phyloP scores from a whole-genome alignment of 2,113 vertebrate species.

The Gulo gulo region DNA sequence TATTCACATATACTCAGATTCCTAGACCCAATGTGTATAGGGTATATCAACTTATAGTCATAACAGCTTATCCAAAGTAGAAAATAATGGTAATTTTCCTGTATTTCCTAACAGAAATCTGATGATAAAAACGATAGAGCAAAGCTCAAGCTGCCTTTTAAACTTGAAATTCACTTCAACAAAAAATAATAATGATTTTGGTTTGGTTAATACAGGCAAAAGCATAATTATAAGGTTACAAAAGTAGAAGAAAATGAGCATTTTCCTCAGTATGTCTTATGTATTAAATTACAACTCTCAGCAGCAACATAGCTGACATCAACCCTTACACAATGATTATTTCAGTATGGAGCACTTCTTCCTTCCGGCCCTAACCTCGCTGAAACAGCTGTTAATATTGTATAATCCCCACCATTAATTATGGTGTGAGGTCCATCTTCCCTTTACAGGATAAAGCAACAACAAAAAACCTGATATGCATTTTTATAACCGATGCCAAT shows the following conservation, averaged over 20 bases:
- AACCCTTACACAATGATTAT: constrained; percentile 13
- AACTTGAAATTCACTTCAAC: constrained; percentile 37
- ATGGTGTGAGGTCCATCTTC: rapidly evolving
- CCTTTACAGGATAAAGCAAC: neutral
- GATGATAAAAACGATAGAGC: neutral
- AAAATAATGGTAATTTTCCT: neutral
- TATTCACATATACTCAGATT: neutral
- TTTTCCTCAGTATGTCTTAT: neutral
- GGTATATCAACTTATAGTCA: neutral
- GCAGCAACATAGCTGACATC: constrained; percentile 31
- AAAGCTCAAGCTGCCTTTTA: neutral
- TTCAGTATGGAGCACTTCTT: constrained; percentile 27
- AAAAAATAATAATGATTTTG: constrained; percentile 15
- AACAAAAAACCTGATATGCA: neutral
- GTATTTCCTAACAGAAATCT: neutral
- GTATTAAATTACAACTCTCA: constrained; percentile 62
- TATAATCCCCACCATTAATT: neutral
- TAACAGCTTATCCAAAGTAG: neutral
- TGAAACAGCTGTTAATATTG: constrained; percentile 18
- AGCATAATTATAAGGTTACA: constrained; percentile 44
- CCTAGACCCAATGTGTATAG: neutral
- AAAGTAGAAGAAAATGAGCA: constrained; percentile 42
- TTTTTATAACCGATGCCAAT: neutral
- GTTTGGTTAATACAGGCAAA: constrained; percentile 45
- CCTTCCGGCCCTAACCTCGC: constrained; percentile 6